phyloP scores from a whole-genome alignment of 64 coral and sea anemone species.

The Trachythela sp. region DNA sequence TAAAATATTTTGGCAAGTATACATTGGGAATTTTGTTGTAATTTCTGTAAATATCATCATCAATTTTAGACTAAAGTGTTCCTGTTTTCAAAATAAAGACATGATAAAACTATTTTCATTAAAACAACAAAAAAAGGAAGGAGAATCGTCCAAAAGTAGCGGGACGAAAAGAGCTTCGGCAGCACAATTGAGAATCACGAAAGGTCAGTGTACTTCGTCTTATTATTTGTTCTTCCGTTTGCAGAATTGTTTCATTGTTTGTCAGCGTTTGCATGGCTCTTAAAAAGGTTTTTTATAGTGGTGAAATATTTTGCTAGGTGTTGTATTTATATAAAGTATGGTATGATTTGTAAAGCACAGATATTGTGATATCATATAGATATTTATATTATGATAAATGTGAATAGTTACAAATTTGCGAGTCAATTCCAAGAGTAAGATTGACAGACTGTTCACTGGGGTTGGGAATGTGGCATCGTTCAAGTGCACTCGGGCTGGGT shows the following conservation, averaged over 20 bases:
- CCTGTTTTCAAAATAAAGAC: background rate
- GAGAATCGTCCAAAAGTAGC: constrained; percentile 74
- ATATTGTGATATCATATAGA: too few relatives aligned
- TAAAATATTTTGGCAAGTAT: background rate
- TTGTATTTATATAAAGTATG: background rate
- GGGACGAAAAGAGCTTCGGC: constrained; percentile 96
- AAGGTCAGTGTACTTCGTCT: constrained; percentile 58
- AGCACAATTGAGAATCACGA: constrained; percentile 86
- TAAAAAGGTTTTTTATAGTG: too few relatives aligned
- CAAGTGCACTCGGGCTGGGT: too few relatives aligned
- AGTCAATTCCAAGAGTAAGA: too few relatives aligned
- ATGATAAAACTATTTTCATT: constrained; percentile 99
- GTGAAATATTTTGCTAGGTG: background rate
- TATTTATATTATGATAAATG: too few relatives aligned
- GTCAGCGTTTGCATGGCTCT: too few relatives aligned
- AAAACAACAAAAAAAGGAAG: constrained; percentile 99
- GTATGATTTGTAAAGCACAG: too few relatives aligned
- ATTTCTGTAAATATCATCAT: background rate
- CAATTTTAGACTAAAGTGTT: background rate
- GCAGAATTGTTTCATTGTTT: background rate
- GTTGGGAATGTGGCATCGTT: too few relatives aligned
- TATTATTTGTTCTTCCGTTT: constrained; percentile 39
- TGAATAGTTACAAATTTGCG: too few relatives aligned
- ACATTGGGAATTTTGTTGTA: background rate
- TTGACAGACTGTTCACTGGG: too few relatives aligned